phyloP scores from a whole-genome alignment of 2,113 vertebrate species.

The Pomatostomus ruficeps region DNA sequence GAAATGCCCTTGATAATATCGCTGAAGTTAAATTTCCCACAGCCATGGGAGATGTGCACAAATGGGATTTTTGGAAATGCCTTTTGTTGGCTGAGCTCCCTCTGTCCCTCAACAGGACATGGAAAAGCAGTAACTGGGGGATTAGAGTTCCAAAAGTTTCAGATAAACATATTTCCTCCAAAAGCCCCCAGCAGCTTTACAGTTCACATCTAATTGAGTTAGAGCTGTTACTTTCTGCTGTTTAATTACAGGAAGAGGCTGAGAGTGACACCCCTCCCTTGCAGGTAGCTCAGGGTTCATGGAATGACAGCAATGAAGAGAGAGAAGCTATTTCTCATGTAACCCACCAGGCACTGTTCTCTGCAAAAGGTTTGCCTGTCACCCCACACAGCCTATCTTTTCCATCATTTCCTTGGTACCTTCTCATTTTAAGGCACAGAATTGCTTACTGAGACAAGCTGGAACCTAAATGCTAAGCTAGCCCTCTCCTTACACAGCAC shows the following conservation, averaged over 20 bases:
- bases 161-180: not conserved
- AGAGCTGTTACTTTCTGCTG: not conserved
- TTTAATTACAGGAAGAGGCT: not conserved
- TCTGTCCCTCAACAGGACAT: not conserved
- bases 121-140: not conserved
- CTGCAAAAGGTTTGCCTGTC: not conserved
- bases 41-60: not conserved
- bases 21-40: not conserved
- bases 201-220: not conserved
- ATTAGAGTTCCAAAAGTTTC: not conserved
- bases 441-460: not conserved
- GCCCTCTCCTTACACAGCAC: not conserved
- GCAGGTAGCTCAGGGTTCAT: rapidly evolving
- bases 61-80: not conserved
- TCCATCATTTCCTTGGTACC: not conserved
- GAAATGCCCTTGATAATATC: not conserved
- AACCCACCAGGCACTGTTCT: not conserved
- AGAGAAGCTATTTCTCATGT: not conserved
- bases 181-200: not conserved
- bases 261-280: not conserved
- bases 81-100: not conserved
- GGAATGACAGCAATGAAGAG: not conserved
- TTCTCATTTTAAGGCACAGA: not conserved
- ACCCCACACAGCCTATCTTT: not conserved
- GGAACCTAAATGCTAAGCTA: not conserved